Evolutionary conservation across 2,797 vertebrate genomes (phyloP).

Genomic region (Gymnodraco acuticeps): DNA sequence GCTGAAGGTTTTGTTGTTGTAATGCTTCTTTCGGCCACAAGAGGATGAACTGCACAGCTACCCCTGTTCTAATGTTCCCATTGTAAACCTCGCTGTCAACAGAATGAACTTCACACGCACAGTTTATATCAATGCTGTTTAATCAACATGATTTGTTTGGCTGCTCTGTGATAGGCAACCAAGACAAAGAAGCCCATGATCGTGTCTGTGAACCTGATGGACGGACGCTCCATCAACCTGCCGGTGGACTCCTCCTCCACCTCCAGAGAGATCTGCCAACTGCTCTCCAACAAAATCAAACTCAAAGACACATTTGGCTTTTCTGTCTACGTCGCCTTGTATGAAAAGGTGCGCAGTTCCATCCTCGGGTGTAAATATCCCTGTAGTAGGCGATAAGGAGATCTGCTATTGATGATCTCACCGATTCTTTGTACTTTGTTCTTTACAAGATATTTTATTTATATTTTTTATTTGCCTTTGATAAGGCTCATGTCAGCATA

Average conservation of each 20-base stretch:
- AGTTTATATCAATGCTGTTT: neutral
- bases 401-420: neutral
- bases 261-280: slow-evolving; percentile 90
- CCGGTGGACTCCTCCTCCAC: slow-evolving; percentile 92
- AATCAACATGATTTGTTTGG: slow-evolving; percentile 1
- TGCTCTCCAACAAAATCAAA: slow-evolving; percentile 86
- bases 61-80: too few species aligned
- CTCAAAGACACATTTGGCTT: slow-evolving; percentile 93
- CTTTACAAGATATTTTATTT: too few species aligned
- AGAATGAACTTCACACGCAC: neutral
- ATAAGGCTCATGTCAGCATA: too few species aligned
- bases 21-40: too few species aligned
- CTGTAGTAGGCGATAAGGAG: neutral
- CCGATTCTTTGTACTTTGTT: neutral
- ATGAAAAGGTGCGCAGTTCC: slow-evolving; percentile 89
- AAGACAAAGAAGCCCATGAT: slow-evolving; percentile 91
- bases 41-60: too few species aligned
- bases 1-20: too few species aligned
- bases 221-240: slow-evolving; percentile 87
- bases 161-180: slow-evolving; percentile 86
- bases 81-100: too few species aligned
- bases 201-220: slow-evolving; percentile 89
- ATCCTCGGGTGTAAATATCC: neutral
- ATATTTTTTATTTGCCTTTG: too few species aligned
- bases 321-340: slow-evolving; percentile 92